Conservation (phyloP, 2,113 vertebrate genomes). For the Lamprotornis superbus region DNA sequence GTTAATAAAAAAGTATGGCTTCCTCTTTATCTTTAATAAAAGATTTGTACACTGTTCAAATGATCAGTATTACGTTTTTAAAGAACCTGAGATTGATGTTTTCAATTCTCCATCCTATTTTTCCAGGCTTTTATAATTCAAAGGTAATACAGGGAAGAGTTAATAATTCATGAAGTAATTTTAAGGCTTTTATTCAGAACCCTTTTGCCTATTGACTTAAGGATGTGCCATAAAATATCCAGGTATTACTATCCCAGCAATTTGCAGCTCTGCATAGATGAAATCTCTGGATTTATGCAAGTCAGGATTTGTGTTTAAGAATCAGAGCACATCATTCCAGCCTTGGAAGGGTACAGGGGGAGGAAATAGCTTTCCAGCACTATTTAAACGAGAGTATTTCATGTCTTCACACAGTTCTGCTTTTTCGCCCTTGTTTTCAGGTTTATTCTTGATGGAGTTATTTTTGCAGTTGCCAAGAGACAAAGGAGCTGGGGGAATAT, state of each 20-base stretch:
- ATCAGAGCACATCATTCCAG: slow-evolving; percentile 39
- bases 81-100: slow-evolving; percentile 74
- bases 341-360: not conserved
- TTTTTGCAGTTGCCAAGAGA: slow-evolving; percentile 61
- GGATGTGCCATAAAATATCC: slow-evolving; percentile 72
- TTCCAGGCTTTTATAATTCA: slow-evolving; percentile 73
- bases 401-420: slow-evolving; percentile 48
- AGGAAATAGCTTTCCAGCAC: slow-evolving; percentile 50
- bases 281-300: slow-evolving; percentile 65
- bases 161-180: slow-evolving; percentile 81
- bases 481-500: slow-evolving; percentile 27
- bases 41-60: slow-evolving; percentile 77
- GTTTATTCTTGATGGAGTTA: slow-evolving; percentile 59
- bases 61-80: slow-evolving; percentile 73
- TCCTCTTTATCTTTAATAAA: slow-evolving; percentile 80
- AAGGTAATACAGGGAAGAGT: slow-evolving; percentile 69
- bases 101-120: slow-evolving; percentile 73
- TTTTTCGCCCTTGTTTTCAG: slow-evolving; percentile 61
- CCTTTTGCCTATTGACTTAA: slow-evolving; percentile 76
- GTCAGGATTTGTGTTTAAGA: slow-evolving; percentile 36
- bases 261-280: slow-evolving; percentile 29
- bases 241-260: slow-evolving; percentile 64
- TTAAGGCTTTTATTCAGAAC: slow-evolving; percentile 77
- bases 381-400: slow-evolving; percentile 58
- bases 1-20: slow-evolving; percentile 76